Evolutionary conservation across 2,113 vertebrate genomes (phyloP).

Genomic region (Hystrix cristata): DNA sequence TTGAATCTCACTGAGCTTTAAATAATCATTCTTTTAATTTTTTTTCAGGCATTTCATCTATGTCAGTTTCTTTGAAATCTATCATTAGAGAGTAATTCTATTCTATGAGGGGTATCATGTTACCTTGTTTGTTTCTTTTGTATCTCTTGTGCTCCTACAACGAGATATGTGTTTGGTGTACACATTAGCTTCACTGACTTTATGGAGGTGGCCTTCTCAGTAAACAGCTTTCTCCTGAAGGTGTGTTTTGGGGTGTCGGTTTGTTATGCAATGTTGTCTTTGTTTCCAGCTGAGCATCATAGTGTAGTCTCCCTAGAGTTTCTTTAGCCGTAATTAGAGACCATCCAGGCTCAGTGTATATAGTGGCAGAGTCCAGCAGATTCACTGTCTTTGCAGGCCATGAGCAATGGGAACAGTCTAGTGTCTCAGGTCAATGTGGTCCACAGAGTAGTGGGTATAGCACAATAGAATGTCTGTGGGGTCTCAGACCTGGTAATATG

Average conservation of each 20-base stretch:
- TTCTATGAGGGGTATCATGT: background rate
- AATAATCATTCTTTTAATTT: background rate
- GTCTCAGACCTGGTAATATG: background rate
- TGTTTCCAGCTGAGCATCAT: background rate
- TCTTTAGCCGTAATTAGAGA: background rate
- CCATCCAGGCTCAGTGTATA: no score
- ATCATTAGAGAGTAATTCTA: background rate
- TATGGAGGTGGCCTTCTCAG: background rate
- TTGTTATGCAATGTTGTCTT: background rate
- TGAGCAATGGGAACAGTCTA: background rate
- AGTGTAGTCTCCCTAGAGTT: background rate
- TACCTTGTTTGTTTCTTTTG: background rate
- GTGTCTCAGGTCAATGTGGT: background rate
- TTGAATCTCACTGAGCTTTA: background rate
- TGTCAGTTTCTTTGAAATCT: background rate
- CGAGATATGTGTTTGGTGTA: background rate
- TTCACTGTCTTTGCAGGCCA: background rate
- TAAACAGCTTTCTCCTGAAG: background rate
- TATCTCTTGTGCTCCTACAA: no score
- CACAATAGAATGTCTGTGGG: background rate
- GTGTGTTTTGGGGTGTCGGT: background rate
- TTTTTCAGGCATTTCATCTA: background rate
- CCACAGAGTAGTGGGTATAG: background rate
- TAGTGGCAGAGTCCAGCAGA: background rate
- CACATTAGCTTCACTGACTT: background rate